Base-by-base conservation (phyloP, 2,888 invertebrate genomes). In the Zaprionus obscuricornis region DNA sequence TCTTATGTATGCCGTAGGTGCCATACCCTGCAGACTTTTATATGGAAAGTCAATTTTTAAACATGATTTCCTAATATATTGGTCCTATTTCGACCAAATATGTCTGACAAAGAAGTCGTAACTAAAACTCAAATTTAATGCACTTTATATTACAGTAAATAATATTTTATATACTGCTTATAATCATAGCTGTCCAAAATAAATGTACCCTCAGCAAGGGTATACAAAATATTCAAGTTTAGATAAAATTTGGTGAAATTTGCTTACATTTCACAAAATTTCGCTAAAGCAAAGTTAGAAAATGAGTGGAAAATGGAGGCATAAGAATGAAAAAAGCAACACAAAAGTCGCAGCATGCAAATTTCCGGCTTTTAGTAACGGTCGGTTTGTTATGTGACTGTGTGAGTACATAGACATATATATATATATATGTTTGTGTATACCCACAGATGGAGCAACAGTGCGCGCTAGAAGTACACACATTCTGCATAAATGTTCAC, bases 401-500 rank as follows among this genome's bases (percentile, higher is more conserved):
- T 16, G 13, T 27, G 29, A 18, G 14, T 31, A 11, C 31, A 8
- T 33, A 8, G 39, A 2, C 45, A 2, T 39, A 14, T 24, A 4
- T 24, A 26, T 20, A 26, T 26, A 16, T 46, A 7, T 20, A n/a
- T 36, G 37, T 37, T 18, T 50, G 42, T 49, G 17, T 29, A 33
- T 31, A 27, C 13, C 13, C 27, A 6, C 31, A 16, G 7, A 27
- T 17, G 40, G 17, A 36, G 64, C 60, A 65, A 58, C 58, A 65
- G 66, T 66, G 75, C 63, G 57, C 50, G 37, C 8, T 59, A 39
- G 37, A 74, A 70, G 59, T 62, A 74, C 57, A 52, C 57, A 51
- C 65, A 59, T 72, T 52, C 57, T 57, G 59, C 74, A 67, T 54
- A 78, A 86, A 68, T 74, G 74, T 82, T 73, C 66, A 71, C 58